Base-by-base conservation (phyloP, 2,113 vertebrate species). In the Mola mola region DNA sequence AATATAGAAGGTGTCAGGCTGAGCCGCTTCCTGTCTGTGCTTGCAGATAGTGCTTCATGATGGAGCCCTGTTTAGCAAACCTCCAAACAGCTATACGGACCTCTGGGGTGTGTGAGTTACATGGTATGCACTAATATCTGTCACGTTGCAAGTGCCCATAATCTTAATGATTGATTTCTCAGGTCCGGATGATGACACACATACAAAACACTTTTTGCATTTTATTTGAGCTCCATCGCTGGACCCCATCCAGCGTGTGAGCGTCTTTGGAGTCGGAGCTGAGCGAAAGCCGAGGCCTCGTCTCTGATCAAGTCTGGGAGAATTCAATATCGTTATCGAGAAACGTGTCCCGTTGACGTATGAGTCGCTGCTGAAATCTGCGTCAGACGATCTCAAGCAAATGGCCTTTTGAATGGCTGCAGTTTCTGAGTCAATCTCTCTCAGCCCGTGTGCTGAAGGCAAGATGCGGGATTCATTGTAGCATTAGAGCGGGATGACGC, bases 1-100 rank as follows among this genome's bases (percentile, higher is more conserved):
- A 48, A 70, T 79, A 47, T 36, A 64, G 61, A 65, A 24, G 53
- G 47, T 70, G 72, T 19, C 55, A 16, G 43, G 22, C 57, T 37
- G 59, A 72, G 70, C 67, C 53, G 69, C 71, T 63, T 55, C 66
- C 29, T 76, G 60, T 75, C 59, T 61, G 52, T 86, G 72, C 81
- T 85, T 87, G 81, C 87, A 83, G 85, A 86, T 81, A 72, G 70
- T 61, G 74, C 70, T 85, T 87, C 82, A 86, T 74, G 68, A 78
- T 53, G 34, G 68, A 20, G 38, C 65, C 77, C 65, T 75, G 64
- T 80, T 83, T 64, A 81, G 70, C 43, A 77, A 64, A 42, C 48
- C 50, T 66, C 48, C 70, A 53, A 50, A 36, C 70, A 66, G 62
- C 68, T 65, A 70, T 71, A 72, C 67, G 55, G n/a, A n/a, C n/a